Conservation (phyloP, 2,113 vertebrate genomes). For the Taxidea taxus region DNA sequence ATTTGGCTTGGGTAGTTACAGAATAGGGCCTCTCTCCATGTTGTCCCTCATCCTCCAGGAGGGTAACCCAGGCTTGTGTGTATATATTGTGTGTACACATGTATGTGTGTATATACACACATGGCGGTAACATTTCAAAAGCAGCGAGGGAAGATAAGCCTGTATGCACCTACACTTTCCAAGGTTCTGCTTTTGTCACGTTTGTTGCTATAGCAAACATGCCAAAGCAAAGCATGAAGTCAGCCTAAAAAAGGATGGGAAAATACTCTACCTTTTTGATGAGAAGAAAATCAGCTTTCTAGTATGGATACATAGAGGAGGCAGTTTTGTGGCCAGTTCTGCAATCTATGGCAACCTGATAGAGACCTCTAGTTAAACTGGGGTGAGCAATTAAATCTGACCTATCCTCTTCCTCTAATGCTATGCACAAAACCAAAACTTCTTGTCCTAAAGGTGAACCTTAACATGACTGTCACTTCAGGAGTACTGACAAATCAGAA, state of each 20-base stretch:
- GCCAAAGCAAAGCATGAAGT: neutral
- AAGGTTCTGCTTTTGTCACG: neutral
- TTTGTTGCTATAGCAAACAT: too few species aligned
- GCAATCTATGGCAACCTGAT: neutral
- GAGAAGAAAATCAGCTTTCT: neutral
- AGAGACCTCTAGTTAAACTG: neutral
- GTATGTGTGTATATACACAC: accelerated
- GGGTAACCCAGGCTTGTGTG: neutral
- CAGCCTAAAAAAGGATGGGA: neutral
- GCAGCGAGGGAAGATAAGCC: neutral
- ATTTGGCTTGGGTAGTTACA: neutral
- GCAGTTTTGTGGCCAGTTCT: neutral
- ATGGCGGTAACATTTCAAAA: neutral
- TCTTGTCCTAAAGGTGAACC: neutral
- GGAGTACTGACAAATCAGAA: neutral
- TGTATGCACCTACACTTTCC: too few species aligned
- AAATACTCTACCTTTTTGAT: neutral
- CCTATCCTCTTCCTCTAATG: neutral
- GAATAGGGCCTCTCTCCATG: neutral
- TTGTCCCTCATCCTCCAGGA: neutral
- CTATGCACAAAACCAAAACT: neutral
- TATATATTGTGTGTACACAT: neutral
- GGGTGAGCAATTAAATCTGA: neutral
- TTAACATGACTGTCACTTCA: neutral
- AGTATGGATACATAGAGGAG: accelerated